phyloP scores from a whole-genome alignment of 2,888 invertebrate species.

The Pilophorus perplexus region DNA sequence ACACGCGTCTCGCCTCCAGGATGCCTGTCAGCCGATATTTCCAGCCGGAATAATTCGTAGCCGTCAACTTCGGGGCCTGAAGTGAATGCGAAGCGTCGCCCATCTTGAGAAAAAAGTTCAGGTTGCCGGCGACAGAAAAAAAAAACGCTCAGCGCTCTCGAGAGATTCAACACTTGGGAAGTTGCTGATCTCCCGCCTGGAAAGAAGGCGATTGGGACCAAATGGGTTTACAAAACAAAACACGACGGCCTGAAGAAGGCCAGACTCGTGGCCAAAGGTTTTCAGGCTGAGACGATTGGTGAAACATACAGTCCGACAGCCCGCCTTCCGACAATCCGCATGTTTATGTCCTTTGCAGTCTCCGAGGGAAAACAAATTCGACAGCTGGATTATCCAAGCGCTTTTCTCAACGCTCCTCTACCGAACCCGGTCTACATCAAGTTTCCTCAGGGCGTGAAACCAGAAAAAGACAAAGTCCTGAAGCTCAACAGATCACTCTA shows the following conservation, averaged over 20 bases:
- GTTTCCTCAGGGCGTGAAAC: constrained; percentile 9
- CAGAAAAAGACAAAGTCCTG: constrained; percentile 19
- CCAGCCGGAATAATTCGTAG: too few relatives aligned
- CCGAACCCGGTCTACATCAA: constrained; percentile 39
- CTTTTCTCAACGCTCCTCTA: constrained; percentile 41
- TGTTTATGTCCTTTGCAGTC: constrained; percentile 32
- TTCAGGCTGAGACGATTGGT: constrained; percentile 24
- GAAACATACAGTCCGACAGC: constrained; percentile 37
- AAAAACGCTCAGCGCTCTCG: too few relatives aligned
- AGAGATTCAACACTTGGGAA: too few relatives aligned
- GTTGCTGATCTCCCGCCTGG: too few relatives aligned
- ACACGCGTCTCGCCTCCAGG: too few relatives aligned
- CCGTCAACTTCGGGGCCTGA: too few relatives aligned
- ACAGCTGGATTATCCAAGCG: constrained; percentile 43
- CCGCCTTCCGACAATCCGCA: constrained; percentile 35
- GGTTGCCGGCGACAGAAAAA: too few relatives aligned
- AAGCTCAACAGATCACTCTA: constrained; percentile 48
- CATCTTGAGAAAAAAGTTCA: too few relatives aligned
- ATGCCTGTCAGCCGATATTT: too few relatives aligned
- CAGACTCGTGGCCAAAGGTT: constrained; percentile 42
- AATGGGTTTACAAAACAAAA: constrained; percentile 42
- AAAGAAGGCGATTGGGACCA: constrained; percentile 36
- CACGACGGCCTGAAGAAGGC: constrained; percentile 41
- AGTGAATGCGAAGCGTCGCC: too few relatives aligned
- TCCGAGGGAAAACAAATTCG: too few relatives aligned